Evolutionary conservation across 2,888 invertebrate species (phyloP).

Genomic region (Drosophila suboccidentalis): DNA sequence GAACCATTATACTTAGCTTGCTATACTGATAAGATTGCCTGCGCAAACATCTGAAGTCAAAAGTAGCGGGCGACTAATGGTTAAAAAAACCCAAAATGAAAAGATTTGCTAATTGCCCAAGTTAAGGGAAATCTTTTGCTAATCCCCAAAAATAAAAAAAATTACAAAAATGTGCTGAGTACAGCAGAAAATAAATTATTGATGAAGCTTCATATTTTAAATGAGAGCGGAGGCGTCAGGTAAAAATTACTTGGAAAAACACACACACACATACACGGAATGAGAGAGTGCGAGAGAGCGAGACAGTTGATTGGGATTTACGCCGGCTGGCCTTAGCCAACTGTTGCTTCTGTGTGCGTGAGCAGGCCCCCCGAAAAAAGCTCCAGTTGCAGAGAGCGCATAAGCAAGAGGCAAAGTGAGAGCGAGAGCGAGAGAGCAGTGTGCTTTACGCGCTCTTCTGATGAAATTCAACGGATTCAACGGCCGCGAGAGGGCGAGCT

Average conservation of each 20-base stretch:
- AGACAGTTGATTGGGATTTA: conserved; percentile 40
- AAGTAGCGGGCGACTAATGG: conserved; percentile 6
- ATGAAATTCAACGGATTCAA: conserved; percentile 82
- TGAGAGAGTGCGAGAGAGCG: conserved; percentile 9
- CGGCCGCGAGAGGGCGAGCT: conserved; percentile 74
- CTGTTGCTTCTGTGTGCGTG: conserved; percentile 27
- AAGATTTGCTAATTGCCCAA: conserved; percentile 58
- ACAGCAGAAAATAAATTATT: conserved; percentile 14
- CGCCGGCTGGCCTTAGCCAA: conserved; percentile 46
- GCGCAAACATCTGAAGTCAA: conserved; percentile 13
- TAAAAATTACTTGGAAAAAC: conserved; percentile 54
- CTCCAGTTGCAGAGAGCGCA: conserved; percentile 9
- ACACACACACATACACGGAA: conserved; percentile 12
- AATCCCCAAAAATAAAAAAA: conserved; percentile 25
- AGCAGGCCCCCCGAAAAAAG: conserved; percentile 46
- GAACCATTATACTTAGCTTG: not conserved
- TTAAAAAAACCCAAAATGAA: conserved; percentile 23
- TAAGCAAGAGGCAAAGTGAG: conserved; percentile 10
- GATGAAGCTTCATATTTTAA: conserved; percentile 41
- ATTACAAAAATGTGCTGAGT: conserved; percentile 28
- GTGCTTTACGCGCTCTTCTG: conserved; percentile 57
- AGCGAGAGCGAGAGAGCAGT: conserved; percentile 16
- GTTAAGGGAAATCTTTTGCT: conserved; percentile 66
- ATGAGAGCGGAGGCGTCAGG: conserved; percentile 45
- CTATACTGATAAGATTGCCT: conserved; percentile 7